phyloP scores from a whole-genome alignment of 2,888 invertebrate species.

The Plebejus argus region DNA sequence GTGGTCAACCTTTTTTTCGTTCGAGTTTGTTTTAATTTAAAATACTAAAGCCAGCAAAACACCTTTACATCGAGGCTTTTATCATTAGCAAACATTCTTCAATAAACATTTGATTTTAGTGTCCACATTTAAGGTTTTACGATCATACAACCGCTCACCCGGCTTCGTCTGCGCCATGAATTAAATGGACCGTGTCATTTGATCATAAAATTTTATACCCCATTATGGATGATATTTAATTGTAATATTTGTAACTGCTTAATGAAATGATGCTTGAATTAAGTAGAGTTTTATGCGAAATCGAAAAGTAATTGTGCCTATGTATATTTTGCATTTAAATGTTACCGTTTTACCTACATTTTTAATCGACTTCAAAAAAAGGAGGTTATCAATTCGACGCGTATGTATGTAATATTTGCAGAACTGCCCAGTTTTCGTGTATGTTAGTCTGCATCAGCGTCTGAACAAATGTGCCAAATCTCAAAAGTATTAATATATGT shows the following conservation, averaged over 20 bases:
- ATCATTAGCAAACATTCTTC: slow-evolving; percentile 36
- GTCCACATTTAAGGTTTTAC: slow-evolving; percentile 37
- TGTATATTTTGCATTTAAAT: background rate
- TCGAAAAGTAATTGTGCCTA: background rate
- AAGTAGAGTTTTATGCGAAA: background rate
- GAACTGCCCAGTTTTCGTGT: no score
- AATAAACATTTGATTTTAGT: slow-evolving; percentile 40
- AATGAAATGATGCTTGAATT: slow-evolving; percentile 15
- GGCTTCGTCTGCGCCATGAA: slow-evolving; percentile 35
- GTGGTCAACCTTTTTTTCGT: slow-evolving; percentile 2
- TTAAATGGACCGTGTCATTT: slow-evolving; percentile 40
- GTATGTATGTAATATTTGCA: no score
- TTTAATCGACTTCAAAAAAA: no score
- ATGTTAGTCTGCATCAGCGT: no score
- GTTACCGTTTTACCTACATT: background rate
- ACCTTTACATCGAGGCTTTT: slow-evolving; percentile 23
- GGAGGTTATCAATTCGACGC: no score
- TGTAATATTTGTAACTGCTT: slow-evolving; percentile 40
- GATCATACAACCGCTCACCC: slow-evolving; percentile 32
- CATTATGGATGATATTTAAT: slow-evolving; percentile 42
- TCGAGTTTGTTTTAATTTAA: background rate
- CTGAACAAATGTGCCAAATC: no score
- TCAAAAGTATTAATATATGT: no score
- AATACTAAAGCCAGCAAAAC: background rate
- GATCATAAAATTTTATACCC: slow-evolving; percentile 43